Evolutionary conservation across 2,113 vertebrate species (phyloP).

Genomic region (Pituophis catenifer): DNA sequence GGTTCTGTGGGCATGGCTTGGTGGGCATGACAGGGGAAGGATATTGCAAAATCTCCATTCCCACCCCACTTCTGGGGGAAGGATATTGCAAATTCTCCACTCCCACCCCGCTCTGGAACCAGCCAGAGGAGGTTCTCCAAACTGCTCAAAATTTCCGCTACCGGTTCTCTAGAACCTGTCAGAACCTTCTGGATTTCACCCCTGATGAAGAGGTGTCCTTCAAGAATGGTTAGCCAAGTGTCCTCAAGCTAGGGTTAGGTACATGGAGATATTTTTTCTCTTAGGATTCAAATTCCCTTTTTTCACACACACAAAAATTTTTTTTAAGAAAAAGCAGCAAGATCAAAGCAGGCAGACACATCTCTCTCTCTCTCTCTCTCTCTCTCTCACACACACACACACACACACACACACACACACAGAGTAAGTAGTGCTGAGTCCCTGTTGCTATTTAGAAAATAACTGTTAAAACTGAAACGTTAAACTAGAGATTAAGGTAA

Average conservation of each 20-base stretch:
- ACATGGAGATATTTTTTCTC: neutral
- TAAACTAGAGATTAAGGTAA: neutral
- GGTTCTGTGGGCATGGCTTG: too few relatives aligned
- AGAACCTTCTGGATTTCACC: too few relatives aligned
- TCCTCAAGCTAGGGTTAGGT: neutral
- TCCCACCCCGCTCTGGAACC: too few relatives aligned
- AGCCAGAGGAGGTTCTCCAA: too few relatives aligned
- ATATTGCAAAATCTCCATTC: too few relatives aligned
- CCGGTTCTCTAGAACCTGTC: too few relatives aligned
- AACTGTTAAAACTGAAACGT: neutral
- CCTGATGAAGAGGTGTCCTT: neutral
- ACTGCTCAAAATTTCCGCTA: too few relatives aligned
- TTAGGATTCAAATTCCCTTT: neutral
- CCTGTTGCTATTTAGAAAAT: neutral
- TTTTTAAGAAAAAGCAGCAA: neutral
- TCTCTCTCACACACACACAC: neutral
- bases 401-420: neutral
- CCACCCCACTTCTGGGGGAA: too few relatives aligned
- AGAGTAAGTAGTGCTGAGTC: neutral
- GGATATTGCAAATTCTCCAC: too few relatives aligned
- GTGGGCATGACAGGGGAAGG: too few relatives aligned
- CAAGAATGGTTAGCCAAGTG: neutral
- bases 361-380: neutral
- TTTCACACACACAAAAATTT: rapidly evolving
- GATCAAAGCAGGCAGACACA: neutral